Evolutionary conservation across 2,797 vertebrate genomes (phyloP).

Genomic region (Muraenolepis orangiensis): DNA sequence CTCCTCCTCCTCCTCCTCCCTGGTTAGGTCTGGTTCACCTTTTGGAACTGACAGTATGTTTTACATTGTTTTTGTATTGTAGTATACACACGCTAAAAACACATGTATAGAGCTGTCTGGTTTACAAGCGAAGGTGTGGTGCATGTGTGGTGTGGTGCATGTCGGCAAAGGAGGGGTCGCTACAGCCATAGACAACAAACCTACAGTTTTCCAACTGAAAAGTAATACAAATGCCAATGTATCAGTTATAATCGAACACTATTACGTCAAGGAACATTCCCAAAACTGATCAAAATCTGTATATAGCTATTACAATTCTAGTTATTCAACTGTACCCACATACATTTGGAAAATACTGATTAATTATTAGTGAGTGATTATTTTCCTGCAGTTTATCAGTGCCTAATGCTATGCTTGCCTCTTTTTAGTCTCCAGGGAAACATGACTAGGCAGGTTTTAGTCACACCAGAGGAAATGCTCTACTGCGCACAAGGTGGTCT

Average conservation of each 20-base stretch:
- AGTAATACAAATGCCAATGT: neutral
- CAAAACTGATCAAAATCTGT: neutral
- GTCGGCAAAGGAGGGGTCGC: too few species aligned
- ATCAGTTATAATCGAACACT: neutral
- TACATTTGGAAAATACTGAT: neutral
- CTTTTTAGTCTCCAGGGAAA: slow-evolving; percentile 34
- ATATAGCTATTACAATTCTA: neutral
- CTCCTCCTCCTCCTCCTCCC: too few species aligned
- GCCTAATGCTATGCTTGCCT: neutral
- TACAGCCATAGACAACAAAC: neutral
- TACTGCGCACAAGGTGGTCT: slow-evolving; percentile 45
- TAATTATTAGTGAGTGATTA: neutral
- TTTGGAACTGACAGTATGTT: neutral
- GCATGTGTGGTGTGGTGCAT: neutral
- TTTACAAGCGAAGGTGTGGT: neutral
- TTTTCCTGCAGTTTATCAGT: neutral
- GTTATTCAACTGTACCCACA: neutral
- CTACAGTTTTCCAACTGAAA: too few species aligned
- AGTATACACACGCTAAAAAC: neutral
- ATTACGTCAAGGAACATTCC: neutral
- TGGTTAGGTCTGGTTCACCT: neutral
- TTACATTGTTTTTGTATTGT: neutral
- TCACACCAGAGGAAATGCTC: neutral
- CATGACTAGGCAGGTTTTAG: slow-evolving; percentile 54
- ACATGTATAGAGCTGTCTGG: neutral